Evolutionary conservation across 2,113 vertebrate genomes (phyloP).

Genomic region (Gnathonemus longibarbis): DNA sequence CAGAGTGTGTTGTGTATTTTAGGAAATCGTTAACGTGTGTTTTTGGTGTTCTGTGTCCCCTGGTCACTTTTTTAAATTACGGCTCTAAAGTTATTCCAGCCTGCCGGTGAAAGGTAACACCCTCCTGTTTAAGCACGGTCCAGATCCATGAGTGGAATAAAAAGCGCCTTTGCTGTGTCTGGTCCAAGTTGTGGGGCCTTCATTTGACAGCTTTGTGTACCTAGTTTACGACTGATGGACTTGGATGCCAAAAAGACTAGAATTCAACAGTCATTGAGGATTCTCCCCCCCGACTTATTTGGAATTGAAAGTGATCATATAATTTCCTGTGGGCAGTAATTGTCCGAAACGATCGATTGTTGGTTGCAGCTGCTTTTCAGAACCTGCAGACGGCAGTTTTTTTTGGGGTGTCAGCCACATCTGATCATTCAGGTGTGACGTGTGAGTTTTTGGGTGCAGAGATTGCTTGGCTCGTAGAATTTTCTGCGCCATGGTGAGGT

Average conservation of each 20-base stretch:
- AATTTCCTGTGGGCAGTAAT: neutral
- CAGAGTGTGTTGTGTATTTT: neutral
- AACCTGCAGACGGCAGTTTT: neutral
- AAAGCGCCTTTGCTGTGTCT: neutral
- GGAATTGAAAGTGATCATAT: neutral
- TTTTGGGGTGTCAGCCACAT: neutral
- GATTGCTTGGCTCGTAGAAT: neutral
- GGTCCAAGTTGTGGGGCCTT: neutral
- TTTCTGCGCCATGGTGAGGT: neutral
- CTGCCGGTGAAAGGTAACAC: neutral
- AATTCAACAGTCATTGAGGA: neutral
- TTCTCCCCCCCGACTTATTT: neutral
- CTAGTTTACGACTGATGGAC: neutral
- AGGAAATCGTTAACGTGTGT: neutral
- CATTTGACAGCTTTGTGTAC: neutral
- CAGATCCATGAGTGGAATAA: neutral
- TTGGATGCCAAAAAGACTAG: neutral
- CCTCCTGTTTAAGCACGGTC: neutral
- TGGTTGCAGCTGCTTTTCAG: neutral
- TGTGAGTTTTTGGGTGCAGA: neutral
- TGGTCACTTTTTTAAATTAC: neutral
- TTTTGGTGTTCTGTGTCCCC: neutral
- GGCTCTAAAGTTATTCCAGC: neutral
- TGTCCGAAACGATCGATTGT: neutral
- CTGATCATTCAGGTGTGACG: neutral